Evolutionary conservation across 2,888 invertebrate genomes (phyloP), one percentile per base, ranked within the genome.

Genomic region (Liodrosophila aerea): DNA sequence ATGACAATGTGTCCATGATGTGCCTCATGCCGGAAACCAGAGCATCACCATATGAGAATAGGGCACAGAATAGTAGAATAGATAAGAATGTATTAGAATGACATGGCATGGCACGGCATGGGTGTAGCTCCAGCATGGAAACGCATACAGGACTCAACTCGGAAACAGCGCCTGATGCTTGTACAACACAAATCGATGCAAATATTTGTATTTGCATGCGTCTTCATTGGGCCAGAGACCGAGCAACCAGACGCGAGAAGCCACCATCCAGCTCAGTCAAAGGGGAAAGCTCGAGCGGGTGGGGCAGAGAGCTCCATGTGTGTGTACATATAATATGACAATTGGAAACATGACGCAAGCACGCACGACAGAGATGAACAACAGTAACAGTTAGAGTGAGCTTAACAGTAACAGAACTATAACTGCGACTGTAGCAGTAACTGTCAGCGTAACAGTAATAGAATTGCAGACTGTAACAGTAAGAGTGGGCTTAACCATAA

Each of bases 141-240:
- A 47, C 12, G n/a, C 7, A 12, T 13, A 37, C 12, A 15, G 12
- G 18, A 37, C 43, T 27, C 41, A 53, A 34, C 12, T 44, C 44
- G 43, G 54, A 50, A 52, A 52, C 54, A 56, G 41, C 45, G 70
- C 63, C 62, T 60, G 60, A 16, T 64, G 64, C 76, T 64, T 46
- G 53, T 62, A 76, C 54, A 78, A 76, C 76, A 72, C 83, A 80
- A 83, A 83, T 78, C 83, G 78, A 80, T 80, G 78, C 83, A 83
- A 83, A 83, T 83, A 83, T 83, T 78, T 80, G 69, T 83, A 69
- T 78, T 80, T 82, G 73, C 76, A 76, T 73, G 80, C 72, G 78
- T 73, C 76, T 78, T 82, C 73, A 71, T 80, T 69, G 69, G 52
- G 52, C 52, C 52, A 45, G 56, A 36, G 36, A 47, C 59, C 61